Evolutionary conservation across 2,113 vertebrate genomes (phyloP).

Genomic region (Centropus bengalensis): DNA sequence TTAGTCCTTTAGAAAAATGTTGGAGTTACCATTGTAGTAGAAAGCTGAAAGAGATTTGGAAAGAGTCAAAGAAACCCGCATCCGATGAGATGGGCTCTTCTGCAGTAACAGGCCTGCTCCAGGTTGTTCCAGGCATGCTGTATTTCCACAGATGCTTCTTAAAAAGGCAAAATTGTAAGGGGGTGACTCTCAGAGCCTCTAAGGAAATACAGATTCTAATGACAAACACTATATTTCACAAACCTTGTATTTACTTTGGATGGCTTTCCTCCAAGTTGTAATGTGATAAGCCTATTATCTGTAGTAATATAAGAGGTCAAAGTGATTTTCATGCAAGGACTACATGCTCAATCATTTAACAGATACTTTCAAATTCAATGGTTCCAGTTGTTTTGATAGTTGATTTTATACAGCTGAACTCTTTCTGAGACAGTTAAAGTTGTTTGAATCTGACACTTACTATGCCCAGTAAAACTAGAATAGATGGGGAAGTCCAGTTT

Average conservation of each 20-base stretch:
- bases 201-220: not conserved
- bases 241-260: not conserved
- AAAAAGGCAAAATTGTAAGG: not conserved
- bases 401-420: not conserved
- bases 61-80: not conserved
- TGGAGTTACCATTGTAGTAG: not conserved
- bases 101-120: not conserved
- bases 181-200: not conserved
- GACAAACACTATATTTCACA: not conserved
- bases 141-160: not conserved
- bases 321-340: not conserved
- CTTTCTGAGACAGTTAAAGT: not conserved
- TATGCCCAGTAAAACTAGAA: not conserved
- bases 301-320: not conserved
- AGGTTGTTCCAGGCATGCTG: not conserved
- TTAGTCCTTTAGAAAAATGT: not conserved
- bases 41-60: not conserved
- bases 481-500: accelerated
- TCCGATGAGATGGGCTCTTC: not conserved
- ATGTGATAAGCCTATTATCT: not conserved
- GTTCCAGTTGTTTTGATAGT: not conserved
- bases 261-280: not conserved
- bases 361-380: not conserved
- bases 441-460: not conserved
- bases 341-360: not conserved